A percentile compares a stretch with the other conserved stretches of the same genome.
These are phyloP conservation scores for Lepidocyrtinus sp. DNA, from an alignment of 2,888 invertebrate species.

Conservation along the genomic window DNA sequence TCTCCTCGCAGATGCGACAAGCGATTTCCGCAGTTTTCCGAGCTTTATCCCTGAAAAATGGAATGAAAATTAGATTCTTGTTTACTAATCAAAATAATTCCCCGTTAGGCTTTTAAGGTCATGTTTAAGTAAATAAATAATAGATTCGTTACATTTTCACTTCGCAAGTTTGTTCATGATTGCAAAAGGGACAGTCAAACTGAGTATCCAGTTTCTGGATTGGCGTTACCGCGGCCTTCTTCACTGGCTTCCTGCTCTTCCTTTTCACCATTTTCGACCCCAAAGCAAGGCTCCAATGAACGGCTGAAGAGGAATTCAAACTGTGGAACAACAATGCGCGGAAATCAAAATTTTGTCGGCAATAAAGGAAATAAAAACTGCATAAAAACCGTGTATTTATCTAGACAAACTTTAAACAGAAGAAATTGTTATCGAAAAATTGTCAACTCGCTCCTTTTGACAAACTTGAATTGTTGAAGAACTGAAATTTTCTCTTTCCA, in stretches of 20 bases:
- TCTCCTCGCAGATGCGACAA: slow-evolving; percentile 95
- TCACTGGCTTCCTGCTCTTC: slow-evolving; percentile 98
- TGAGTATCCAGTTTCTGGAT: slow-evolving; percentile 94
- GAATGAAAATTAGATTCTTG: not conserved
- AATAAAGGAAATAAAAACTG: not conserved
- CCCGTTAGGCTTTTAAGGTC: not conserved
- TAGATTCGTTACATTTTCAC: slow-evolving; percentile 90
- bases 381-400: not conserved
- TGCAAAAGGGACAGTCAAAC: slow-evolving; percentile 99
- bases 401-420: not conserved
- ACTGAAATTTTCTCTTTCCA: too few relatives aligned
- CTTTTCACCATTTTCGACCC: slow-evolving; percentile 88
- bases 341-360: not conserved
- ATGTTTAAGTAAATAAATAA: not conserved
- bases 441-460: not conserved
- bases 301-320: not conserved
- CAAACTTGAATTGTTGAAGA: too few relatives aligned
- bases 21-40: slow-evolving; percentile 94
- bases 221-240: slow-evolving; percentile 87
- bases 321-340: too few relatives aligned
- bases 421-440: not conserved
- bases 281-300: not conserved
- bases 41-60: slow-evolving; percentile 86
- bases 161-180: slow-evolving; percentile 99
- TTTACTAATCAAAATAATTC: not conserved